These are phyloP conservation scores for Caenorhabditis panamensis DNA, from an alignment of 2,888 invertebrate species.

Conservation along the genomic window DNA sequence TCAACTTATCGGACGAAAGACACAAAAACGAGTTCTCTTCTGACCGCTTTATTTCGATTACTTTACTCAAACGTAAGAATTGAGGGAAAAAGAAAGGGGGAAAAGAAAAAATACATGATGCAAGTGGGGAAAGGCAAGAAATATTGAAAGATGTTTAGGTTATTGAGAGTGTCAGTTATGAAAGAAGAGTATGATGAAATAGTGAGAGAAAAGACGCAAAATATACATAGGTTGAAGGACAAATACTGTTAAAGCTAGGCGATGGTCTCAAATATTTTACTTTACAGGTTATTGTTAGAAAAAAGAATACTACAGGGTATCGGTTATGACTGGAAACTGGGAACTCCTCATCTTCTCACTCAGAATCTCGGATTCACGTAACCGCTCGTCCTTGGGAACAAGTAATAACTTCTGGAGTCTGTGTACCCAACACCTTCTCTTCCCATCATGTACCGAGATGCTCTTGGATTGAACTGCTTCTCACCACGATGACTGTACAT, in stretches of 20 bases:
- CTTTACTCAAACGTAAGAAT: too few species aligned
- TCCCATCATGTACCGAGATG: constrained; percentile 80
- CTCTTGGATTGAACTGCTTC: constrained; percentile 77
- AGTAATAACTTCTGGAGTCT: constrained; percentile 65
- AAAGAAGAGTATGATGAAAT: background rate
- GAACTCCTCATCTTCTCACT: background rate
- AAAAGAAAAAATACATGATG: background rate
- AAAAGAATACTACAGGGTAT: constrained; percentile 17
- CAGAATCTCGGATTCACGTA: constrained; percentile 58
- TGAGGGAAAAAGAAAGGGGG: constrained; percentile 10
- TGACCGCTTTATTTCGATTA: constrained; percentile 37
- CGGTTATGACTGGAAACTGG: too few species aligned
- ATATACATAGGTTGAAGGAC: constrained; percentile 40
- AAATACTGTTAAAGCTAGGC: constrained; percentile 55
- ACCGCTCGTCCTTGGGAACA: constrained; percentile 69
- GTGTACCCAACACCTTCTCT: constrained; percentile 73
- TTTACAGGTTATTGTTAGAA: constrained; percentile 27
- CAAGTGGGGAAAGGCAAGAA: background rate
- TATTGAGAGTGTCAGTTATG: background rate
- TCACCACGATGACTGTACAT: constrained; percentile 79
- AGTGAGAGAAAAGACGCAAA: constrained; percentile 1
- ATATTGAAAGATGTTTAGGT: background rate
- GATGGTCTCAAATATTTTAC: constrained; percentile 24
- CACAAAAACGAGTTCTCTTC: constrained; percentile 52
- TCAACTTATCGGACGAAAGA: constrained; percentile 36